These are phyloP conservation scores for Amphipyra berbera DNA, from an alignment of 2,888 invertebrate species.

Conservation along the genomic window DNA sequence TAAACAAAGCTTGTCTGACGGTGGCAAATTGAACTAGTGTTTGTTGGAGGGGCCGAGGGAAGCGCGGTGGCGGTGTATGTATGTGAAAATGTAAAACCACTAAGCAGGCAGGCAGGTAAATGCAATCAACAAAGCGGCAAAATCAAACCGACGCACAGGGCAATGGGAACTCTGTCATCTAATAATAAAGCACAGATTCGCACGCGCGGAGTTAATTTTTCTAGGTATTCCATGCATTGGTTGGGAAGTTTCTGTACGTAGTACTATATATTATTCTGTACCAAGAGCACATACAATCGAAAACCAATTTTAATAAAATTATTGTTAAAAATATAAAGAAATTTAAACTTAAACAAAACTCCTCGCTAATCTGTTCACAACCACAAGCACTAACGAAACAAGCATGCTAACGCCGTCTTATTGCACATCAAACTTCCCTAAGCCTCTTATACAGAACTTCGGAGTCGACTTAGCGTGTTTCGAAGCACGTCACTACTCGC, in stretches of 20 bases:
- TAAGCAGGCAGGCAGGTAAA: no score
- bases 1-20: slow-evolving; percentile 51
- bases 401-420: slow-evolving; percentile 23
- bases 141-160: no score
- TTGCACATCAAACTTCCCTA: slow-evolving; percentile 48
- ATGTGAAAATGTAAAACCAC: background rate
- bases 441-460: slow-evolving; percentile 40
- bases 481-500: slow-evolving; percentile 43
- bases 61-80: slow-evolving; percentile 13
- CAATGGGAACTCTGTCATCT: no score
- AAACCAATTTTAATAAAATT: background rate
- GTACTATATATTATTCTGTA: no score
- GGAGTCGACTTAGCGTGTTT: slow-evolving; percentile 45
- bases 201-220: no score
- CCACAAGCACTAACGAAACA: slow-evolving; percentile 29
- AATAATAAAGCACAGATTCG: no score
- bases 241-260: no score
- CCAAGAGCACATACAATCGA: no score
- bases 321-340: background rate
- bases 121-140: no score
- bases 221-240: no score
- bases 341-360: background rate
- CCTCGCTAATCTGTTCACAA: slow-evolving; percentile 20
- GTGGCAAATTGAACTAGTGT: slow-evolving; percentile 41
- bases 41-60: slow-evolving; percentile 19